Percentiles rank a stretch among this genome's conserved stretches.
These are phyloP conservation scores for Aricia artaxerxes DNA, from an alignment of 2,888 invertebrate species.

Conservation along the genomic window DNA sequence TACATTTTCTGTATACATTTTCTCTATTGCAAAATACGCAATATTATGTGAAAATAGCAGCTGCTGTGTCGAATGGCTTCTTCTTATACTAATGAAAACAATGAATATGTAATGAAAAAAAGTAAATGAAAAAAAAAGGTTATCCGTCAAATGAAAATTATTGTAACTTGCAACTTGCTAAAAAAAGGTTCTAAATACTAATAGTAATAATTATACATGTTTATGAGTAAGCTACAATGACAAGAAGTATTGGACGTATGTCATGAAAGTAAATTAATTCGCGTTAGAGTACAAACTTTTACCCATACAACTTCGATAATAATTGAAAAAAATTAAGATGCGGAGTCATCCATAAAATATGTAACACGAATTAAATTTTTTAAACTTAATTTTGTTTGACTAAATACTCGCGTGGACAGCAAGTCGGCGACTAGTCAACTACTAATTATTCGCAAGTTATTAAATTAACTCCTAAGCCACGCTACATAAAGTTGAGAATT, in stretches of 20 bases:
- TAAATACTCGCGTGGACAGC: no score
- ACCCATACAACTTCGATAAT: neutral
- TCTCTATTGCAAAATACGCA: no score
- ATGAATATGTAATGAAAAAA: neutral
- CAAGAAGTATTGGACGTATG: slow-evolving; percentile 40
- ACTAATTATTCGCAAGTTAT: no score
- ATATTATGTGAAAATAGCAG: neutral
- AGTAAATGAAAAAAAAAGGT: neutral
- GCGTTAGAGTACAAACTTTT: slow-evolving; percentile 5
- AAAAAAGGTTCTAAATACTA: slow-evolving; percentile 16
- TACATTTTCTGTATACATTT: no score
- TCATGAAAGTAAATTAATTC: slow-evolving; percentile 34
- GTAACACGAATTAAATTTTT: no score
- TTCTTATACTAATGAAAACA: neutral
- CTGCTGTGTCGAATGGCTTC: neutral
- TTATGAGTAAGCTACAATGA: slow-evolving; percentile 31
- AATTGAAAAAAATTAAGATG: neutral
- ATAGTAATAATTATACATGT: slow-evolving; percentile 30
- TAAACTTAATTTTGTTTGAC: no score
- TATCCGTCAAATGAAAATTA: slow-evolving; percentile 1
- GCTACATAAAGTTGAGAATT: no score
- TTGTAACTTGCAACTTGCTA: neutral
- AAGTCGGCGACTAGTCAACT: no score
- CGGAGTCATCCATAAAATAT: neutral
- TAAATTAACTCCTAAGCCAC: no score